Evolutionary conservation across 2,888 invertebrate genomes (phyloP), one percentile per base, ranked within the genome.

Genomic region (Boloria euphrosyne): DNA sequence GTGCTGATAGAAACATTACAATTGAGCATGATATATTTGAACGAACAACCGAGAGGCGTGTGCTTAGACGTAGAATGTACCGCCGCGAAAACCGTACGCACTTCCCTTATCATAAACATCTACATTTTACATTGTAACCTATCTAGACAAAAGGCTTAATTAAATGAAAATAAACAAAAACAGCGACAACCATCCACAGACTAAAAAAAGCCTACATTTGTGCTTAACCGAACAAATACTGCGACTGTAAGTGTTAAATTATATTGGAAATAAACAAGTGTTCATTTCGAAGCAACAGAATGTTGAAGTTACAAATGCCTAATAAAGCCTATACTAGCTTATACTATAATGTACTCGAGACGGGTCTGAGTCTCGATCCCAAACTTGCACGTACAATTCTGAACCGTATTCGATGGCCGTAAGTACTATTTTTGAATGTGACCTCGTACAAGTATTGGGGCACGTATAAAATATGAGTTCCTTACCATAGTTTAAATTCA

Each of bases 91-190:
- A 38, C 66, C 46, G 55, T 52, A 58, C 76, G 78, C 78, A 79
- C 78, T 82, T 80, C 83, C 81, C 83, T 86, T 81, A 75, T 71
- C 79, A 81, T 80, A 83, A 86, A 89, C 88, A 87, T 81, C 90
- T 90, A 87, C 80, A 77, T 84, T 83, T 81, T 71, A 73, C 69
- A 86, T 81, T 81, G 80, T 87, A 86, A 82, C 87, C 89, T 90
- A 90, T 87, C 90, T 90, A 90, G 84, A 88, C 80, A 78, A 81
- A 82, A 85, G 83, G 88, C 86, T 87, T 87, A 86, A 79, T 71
- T 75, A 76, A 78, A 78, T 58, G 77, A 76, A 65, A 75, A 60
- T 31, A 44, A 76, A 74, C 70, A 73, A 74, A 74, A 81, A 80
- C 78, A 77, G 79, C 80, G 80, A 86, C 85, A 85, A 82, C 80